Evolutionary conservation across 1,140 invertebrate species (phyloP), one percentile per base, ranked within the genome.

Genomic region (Cherax destructor): DNA sequence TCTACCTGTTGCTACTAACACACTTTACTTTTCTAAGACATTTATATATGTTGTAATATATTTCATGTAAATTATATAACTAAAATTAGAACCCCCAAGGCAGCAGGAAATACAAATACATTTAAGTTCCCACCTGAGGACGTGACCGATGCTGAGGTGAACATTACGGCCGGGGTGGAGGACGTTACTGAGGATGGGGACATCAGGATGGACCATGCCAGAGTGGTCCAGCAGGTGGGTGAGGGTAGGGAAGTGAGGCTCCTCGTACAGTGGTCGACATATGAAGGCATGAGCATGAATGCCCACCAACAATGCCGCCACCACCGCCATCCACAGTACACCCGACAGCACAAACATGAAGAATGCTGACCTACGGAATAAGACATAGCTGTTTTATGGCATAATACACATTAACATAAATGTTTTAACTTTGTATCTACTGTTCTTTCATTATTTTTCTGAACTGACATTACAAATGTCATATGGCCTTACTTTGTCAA

Each of bases 241-340:
- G 10, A 91, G 89, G 56, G 83, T 91, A 6, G 76, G 76, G 83
- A 91, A 91, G 52, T 30, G 18, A 11, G 89, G 89, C 47, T 91
- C 83, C 76, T 91, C 83, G 83, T 91, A 91, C 16, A 91, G 83
- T 7, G 89, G 89, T 59, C 78, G 89, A 76, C 89, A 91, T 83
- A 91, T 83, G 76, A 91, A 85, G 89, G 89, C 89, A 76, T 91
- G 89, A 47, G 89, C 89, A 59, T 91, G 89, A 16, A 76, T 83
- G 24, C 83, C 89, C 9, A 86, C 59, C 74, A 91, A 52, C 49
- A 91, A 91, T 61, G 86, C 30, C 5, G 30, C 89, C 83, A 86
- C 83, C 81, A 91, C 89, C 76, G 69, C 83, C n/a, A 61, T 47
- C 89, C 89, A 91, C 76, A 91, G 47, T 52, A 91, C n/a, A 4